These are phyloP conservation scores for Lepisosteus osseus DNA, from an alignment of 2,113 vertebrate species.

Conservation along the genomic window DNA sequence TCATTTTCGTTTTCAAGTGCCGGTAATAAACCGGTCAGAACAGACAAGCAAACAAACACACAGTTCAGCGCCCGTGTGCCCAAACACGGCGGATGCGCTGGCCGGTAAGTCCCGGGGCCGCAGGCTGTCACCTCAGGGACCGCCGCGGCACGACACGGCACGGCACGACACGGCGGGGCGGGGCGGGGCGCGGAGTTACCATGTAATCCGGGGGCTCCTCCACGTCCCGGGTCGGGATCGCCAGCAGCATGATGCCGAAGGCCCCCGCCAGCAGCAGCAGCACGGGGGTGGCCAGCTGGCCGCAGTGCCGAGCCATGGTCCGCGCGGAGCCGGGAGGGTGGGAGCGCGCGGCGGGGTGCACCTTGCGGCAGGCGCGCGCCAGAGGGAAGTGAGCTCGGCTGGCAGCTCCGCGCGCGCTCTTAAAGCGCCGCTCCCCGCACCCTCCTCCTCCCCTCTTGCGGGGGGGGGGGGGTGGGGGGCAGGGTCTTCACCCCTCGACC, in stretches of 20 bases:
- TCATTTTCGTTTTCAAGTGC: too few relatives aligned
- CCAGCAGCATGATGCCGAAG: slow-evolving; percentile 76
- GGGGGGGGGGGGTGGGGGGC: too few relatives aligned
- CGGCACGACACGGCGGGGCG: neutral
- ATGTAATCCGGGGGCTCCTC: slow-evolving; percentile 66
- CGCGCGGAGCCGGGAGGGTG: too few relatives aligned
- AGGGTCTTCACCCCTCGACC: too few relatives aligned
- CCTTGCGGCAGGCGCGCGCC: too few relatives aligned
- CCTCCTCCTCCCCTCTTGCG: too few relatives aligned
- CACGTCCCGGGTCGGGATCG: slow-evolving; percentile 65
- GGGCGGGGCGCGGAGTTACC: slow-evolving; percentile 58
- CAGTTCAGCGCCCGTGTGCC: too few relatives aligned
- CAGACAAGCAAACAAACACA: neutral
- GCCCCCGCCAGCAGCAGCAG: slow-evolving; percentile 67
- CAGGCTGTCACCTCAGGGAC: neutral
- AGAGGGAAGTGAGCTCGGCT: too few relatives aligned
- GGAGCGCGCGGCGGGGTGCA: neutral
- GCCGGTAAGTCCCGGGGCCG: neutral
- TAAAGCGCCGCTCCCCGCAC: too few relatives aligned
- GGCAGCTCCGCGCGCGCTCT: too few relatives aligned
- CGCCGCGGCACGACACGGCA: neutral
- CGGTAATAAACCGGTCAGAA: neutral
- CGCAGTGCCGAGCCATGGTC: slow-evolving; percentile 10
- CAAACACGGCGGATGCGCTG: neutral
- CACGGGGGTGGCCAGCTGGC: slow-evolving; percentile 44